Conservation (phyloP, 1,140 invertebrate genomes). For the Globodera rostochiensis region DNA sequence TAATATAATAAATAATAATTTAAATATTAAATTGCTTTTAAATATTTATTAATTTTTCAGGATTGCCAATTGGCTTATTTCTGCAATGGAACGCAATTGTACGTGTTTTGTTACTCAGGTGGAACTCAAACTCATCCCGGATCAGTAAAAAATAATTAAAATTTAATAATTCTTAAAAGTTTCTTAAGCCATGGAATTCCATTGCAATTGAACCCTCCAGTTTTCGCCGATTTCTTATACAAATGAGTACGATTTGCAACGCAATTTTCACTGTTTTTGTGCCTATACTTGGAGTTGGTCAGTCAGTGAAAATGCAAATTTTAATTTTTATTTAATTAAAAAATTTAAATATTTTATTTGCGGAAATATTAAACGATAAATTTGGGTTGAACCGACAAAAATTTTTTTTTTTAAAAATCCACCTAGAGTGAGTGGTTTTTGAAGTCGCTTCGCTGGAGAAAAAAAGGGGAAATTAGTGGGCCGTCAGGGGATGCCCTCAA, state of each 20-base stretch:
- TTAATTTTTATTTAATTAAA: neutral
- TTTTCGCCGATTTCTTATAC: constrained; percentile 47
- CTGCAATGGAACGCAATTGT: constrained; percentile 62
- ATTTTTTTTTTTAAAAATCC: too few relatives aligned
- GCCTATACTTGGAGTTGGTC: constrained; percentile 57
- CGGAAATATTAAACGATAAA: too few relatives aligned
- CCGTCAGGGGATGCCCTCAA: too few relatives aligned
- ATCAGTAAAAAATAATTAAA: constrained; percentile 37
- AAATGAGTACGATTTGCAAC: constrained; percentile 61
- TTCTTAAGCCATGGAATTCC: constrained; percentile 18
- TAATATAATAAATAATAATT: too few relatives aligned
- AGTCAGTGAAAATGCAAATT: neutral
- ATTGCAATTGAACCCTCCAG: constrained; percentile 36
- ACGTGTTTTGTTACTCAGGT: constrained; percentile 60
- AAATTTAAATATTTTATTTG: too few relatives aligned
- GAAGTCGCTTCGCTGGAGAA: too few relatives aligned
- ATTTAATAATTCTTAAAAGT: neutral
- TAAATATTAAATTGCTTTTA: too few relatives aligned
- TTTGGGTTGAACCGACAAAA: too few relatives aligned
- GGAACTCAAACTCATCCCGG: constrained; percentile 41
- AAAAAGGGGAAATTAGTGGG: too few relatives aligned
- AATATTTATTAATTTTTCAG: neutral
- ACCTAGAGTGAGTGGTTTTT: too few relatives aligned
- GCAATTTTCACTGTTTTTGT: constrained; percentile 62
- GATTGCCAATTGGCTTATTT: constrained; percentile 60